Percentiles rank a stretch among this genome's conserved stretches.
Evolutionary conservation across 2,888 invertebrate genomes (phyloP).

Genomic region (Zhuqinia jingwanae): DNA sequence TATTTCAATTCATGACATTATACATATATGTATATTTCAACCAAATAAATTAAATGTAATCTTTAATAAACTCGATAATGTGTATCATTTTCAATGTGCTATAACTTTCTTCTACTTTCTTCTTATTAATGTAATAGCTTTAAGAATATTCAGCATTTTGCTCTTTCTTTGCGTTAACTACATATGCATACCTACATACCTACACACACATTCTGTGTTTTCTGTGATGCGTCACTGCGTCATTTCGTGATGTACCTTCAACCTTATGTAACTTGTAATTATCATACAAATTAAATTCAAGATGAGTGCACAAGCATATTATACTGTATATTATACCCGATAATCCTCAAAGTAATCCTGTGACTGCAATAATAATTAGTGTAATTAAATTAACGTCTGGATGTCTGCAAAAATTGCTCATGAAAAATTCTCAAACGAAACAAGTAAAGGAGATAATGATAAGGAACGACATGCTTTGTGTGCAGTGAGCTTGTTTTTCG

Average conservation of each 20-base stretch:
- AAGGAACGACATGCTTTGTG: not conserved
- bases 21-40: too few relatives aligned
- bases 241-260: not conserved
- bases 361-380: not conserved
- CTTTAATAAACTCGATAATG: too few relatives aligned
- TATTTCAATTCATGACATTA: too few relatives aligned
- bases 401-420: not conserved
- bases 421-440: not conserved
- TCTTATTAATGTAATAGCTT: too few relatives aligned
- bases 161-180: not conserved
- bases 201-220: too few relatives aligned
- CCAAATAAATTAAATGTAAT: too few relatives aligned
- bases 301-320: not conserved
- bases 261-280: not conserved
- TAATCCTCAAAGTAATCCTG: not conserved
- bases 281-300: slow-evolving; percentile 10
- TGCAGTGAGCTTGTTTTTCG: slow-evolving; percentile 25
- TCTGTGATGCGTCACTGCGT: slow-evolving; percentile 22
- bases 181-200: too few relatives aligned
- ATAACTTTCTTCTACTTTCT: too few relatives aligned
- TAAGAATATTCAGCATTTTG: too few relatives aligned
- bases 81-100: too few relatives aligned
- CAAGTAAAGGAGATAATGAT: not conserved
- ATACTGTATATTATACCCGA: not conserved
- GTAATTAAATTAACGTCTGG: not conserved